phyloP scores from a whole-genome alignment of 2,113 vertebrate species.

The Pseudolaguvia tuberculata region DNA sequence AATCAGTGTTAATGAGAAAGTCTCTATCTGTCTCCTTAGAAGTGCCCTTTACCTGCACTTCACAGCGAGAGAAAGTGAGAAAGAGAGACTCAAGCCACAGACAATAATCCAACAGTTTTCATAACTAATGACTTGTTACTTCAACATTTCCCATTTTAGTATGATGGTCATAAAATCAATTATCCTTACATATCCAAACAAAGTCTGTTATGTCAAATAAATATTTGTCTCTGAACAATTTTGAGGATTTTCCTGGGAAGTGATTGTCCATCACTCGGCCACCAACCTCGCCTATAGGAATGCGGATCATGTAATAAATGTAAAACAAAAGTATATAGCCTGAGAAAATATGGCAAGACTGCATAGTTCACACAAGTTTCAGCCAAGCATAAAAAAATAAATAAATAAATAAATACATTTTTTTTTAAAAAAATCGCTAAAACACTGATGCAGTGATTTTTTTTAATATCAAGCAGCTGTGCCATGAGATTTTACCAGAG shows the following conservation, averaged over 20 bases:
- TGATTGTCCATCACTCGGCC: no score
- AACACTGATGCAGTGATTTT: neutral
- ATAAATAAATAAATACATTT: no score
- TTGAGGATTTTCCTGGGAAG: neutral
- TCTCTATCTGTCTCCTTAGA: conserved; percentile 14
- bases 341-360: neutral
- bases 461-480: conserved; percentile 1
- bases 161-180: neutral
- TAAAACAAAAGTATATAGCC: neutral
- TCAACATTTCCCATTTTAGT: neutral
- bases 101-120: conserved; percentile 8
- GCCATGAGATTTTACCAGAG: neutral
- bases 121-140: neutral
- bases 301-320: neutral
- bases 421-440: no score
- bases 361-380: neutral
- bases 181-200: neutral
- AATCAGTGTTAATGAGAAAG: conserved; percentile 45
- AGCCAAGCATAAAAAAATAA: neutral
- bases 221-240: neutral
- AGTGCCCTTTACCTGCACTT: conserved; percentile 30
- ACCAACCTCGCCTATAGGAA: neutral
- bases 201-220: neutral
- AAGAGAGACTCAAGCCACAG: neutral
- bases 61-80: neutral